phyloP scores from a whole-genome alignment of 2,113 vertebrate species.

The Boleophthalmus pectinirostris region DNA sequence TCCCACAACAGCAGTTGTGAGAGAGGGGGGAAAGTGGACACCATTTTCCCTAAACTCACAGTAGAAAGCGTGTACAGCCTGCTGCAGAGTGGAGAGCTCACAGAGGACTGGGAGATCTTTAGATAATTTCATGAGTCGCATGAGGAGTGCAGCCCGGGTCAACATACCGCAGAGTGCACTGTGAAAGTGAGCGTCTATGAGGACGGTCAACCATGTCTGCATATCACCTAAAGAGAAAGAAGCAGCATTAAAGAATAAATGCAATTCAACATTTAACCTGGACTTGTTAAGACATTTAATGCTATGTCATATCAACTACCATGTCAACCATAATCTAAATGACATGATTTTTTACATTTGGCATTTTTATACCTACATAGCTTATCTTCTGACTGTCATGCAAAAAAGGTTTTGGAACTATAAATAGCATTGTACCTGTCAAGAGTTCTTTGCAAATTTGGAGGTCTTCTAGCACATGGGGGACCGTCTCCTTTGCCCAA shows the following conservation, averaged over 20 bases:
- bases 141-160: slow-evolving; percentile 65
- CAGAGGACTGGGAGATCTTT: slow-evolving; percentile 32
- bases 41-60: slow-evolving; percentile 62
- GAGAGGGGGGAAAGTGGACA: slow-evolving; percentile 63
- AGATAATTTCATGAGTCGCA: slow-evolving; percentile 50
- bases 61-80: slow-evolving; percentile 57
- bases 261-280: background rate
- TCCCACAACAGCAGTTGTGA: slow-evolving; percentile 51
- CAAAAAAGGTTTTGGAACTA: background rate
- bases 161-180: slow-evolving; percentile 71
- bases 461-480: slow-evolving; percentile 61
- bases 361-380: background rate
- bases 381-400: background rate
- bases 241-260: background rate
- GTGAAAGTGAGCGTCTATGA: slow-evolving; percentile 76
- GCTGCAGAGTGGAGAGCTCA: slow-evolving; percentile 54
- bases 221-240: slow-evolving; percentile 49
- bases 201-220: slow-evolving; percentile 70
- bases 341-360: too few relatives aligned
- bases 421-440: slow-evolving; percentile 68
- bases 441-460: slow-evolving; percentile 60
- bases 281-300: background rate
- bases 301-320: too few relatives aligned
- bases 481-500: slow-evolving; percentile 70
- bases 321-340: too few relatives aligned